Evolutionary conservation across 1,140 invertebrate genomes (phyloP).

Genomic region (Drosophila nigrodunni): DNA sequence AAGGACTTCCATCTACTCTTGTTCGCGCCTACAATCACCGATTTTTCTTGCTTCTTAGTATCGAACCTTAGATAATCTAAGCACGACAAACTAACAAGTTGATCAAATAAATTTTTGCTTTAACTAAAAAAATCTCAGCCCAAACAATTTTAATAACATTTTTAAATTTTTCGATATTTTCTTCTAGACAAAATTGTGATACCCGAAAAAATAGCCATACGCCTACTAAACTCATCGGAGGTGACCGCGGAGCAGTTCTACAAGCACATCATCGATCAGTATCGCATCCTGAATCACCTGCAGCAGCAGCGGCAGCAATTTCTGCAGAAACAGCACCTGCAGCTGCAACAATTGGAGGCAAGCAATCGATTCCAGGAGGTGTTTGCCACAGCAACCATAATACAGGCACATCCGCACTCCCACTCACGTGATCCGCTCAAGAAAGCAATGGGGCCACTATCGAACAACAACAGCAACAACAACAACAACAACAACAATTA

Average conservation of each 20-base stretch:
- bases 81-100: no score
- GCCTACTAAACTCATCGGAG: conserved; percentile 81
- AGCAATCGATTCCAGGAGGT: conserved; percentile 80
- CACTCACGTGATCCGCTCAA: conserved; percentile 64
- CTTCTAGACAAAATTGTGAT: conserved; percentile 82
- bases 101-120: no score
- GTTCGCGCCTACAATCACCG: no score
- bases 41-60: no score
- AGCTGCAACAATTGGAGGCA: conserved; percentile 78
- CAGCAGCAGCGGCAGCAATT: conserved; percentile 77
- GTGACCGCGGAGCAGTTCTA: conserved; percentile 84
- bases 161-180: neutral
- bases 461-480: conserved; percentile 22
- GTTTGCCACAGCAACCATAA: conserved; percentile 80
- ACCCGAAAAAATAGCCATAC: conserved; percentile 84
- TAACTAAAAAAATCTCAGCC: no score
- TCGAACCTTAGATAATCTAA: no score
- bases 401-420: conserved; percentile 72
- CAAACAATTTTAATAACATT: neutral
- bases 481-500: conserved; percentile 23
- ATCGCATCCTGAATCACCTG: conserved; percentile 75
- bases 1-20: no score
- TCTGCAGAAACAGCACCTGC: conserved; percentile 77
- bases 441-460: conserved; percentile 36
- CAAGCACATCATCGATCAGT: conserved; percentile 80